Base-by-base conservation (phyloP, 2,113 vertebrate species). In the Lophius piscatorius region DNA sequence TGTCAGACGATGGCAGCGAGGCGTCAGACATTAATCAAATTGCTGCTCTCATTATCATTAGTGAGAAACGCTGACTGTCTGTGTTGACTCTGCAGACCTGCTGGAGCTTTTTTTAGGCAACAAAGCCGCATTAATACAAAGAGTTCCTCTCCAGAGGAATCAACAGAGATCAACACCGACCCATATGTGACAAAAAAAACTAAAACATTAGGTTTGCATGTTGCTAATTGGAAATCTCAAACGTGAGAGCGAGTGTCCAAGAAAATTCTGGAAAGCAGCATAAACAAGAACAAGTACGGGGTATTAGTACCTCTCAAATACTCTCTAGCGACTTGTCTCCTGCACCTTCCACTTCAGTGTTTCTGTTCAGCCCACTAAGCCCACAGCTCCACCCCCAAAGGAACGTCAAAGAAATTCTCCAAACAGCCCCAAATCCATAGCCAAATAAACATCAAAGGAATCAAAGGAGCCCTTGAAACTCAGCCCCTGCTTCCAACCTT, bases 21-120 rank as follows among this genome's bases (percentile, higher is more conserved):
- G 76, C 48, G 65, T 65, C 39, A 84, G 69, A 46, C 78, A 84
- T 88, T 86, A 86, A 87, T 91, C 88, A 86, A 83, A 74, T 67
- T 6, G 60, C 47, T 82, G 40, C 61, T 65, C 63, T 81, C 72
- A 80, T 84, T 78, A 87, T 85, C 83, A 84, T 89, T 83, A 85
- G 85, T 18, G 56, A 68, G 76, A 86, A 84, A 45, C 10, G 77
- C 83, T 88, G 87, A 88, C 79, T 72, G 76, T 67, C 58, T 74
- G 73, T 13, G 11, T 39, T n/a, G 44, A 65, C 56, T 76, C 63
- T 21, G 23, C 62, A 54, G 56, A 56, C 51, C 77, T 66, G 77
- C 71, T 69, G 69, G 70, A 63, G 59, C 21, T 48, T 63, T 71
- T 65, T 52, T 17, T n/a, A 51, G 11, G 9, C 44, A 64, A 52